phyloP scores from a whole-genome alignment of 2,888 invertebrate species.

The Branchellion lobata region DNA sequence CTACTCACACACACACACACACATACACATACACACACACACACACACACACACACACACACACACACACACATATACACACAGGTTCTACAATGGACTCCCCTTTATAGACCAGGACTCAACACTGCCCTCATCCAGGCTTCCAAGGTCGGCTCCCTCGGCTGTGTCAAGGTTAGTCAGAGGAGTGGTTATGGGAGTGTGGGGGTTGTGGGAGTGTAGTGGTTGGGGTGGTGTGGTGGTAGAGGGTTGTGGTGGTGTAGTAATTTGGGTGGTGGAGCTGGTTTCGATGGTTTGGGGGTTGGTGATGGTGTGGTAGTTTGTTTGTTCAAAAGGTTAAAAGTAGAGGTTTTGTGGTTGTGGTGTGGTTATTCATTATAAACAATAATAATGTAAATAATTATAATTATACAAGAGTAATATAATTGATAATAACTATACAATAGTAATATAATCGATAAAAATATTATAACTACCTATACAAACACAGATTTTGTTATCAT shows the following conservation, averaged over 20 bases:
- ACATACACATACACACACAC: too few species aligned
- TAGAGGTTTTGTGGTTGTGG: too few species aligned
- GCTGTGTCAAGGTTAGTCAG: slow-evolving; percentile 51
- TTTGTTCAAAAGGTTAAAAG: too few species aligned
- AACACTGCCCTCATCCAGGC: slow-evolving; percentile 53
- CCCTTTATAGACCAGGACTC: slow-evolving; percentile 52
- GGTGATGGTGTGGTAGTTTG: too few species aligned
- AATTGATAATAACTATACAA: too few species aligned
- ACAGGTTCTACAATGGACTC: slow-evolving; percentile 52
- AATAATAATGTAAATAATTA: too few species aligned
- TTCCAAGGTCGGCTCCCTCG: slow-evolving; percentile 51
- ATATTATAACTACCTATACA: too few species aligned
- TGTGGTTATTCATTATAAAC: too few species aligned
- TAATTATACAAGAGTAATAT: too few species aligned
- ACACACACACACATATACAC: background rate
- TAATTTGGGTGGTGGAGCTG: background rate
- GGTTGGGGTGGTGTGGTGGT: background rate
- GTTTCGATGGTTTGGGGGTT: background rate
- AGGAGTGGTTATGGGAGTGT: background rate
- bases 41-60: too few species aligned
- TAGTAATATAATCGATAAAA: too few species aligned
- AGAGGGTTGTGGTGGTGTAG: background rate
- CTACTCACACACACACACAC: too few species aligned
- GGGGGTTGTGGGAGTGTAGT: background rate
- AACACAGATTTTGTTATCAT: slow-evolving; percentile 51